phyloP scores from a whole-genome alignment of 2,113 vertebrate species.

The Actinemys pallida region DNA sequence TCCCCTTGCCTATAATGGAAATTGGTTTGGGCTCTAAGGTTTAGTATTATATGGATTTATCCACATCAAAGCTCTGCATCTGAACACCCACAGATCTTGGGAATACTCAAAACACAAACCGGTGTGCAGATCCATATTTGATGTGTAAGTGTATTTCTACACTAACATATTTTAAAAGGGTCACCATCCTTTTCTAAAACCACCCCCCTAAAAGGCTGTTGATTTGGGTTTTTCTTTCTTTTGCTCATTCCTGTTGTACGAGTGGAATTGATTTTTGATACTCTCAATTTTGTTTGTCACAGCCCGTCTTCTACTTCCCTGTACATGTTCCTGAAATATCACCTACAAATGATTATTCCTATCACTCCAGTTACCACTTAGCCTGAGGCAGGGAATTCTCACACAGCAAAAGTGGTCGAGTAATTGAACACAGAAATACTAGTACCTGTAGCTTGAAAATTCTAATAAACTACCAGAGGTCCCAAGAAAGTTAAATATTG shows the following conservation, averaged over 20 bases:
- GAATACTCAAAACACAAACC: rapidly evolving
- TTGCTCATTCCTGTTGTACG: conserved; percentile 23
- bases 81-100: neutral
- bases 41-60: neutral
- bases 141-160: rapidly evolving
- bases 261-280: conserved; percentile 51
- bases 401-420: neutral
- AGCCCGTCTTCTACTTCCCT: conserved; percentile 59
- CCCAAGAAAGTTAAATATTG: conserved; percentile 70
- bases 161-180: neutral
- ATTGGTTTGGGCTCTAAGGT: rapidly evolving
- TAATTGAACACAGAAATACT: conserved; percentile 54
- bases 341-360: conserved; percentile 53
- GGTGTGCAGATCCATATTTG: neutral
- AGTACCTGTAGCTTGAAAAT: conserved; percentile 46
- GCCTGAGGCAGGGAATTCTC: conserved; percentile 48
- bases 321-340: conserved; percentile 37
- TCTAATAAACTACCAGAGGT: conserved; percentile 64
- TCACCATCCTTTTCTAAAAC: rapidly evolving
- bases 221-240: neutral
- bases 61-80: neutral
- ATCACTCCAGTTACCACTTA: neutral
- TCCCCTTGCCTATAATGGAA: neutral
- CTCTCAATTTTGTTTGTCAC: conserved; percentile 57
- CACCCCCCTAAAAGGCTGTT: neutral